Conservation (phyloP, 1,140 invertebrate species). For the Drosophila ohnishii region DNA sequence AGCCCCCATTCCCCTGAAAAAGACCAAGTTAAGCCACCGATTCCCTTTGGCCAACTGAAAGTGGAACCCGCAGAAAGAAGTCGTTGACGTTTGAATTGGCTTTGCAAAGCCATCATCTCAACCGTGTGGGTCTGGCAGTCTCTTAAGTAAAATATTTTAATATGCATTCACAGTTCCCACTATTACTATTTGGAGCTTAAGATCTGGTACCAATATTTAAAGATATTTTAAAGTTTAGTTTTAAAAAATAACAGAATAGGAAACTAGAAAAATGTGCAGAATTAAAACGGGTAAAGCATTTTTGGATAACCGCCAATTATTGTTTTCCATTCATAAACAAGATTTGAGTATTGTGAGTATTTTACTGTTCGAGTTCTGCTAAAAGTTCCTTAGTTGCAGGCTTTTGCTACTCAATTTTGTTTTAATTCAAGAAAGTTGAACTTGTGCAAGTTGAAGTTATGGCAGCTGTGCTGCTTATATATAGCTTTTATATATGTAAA, state of each 20-base stretch:
- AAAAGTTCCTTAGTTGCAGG: slow-evolving; percentile 2
- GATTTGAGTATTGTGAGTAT: background rate
- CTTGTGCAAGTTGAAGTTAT: slow-evolving; percentile 19
- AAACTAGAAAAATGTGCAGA: background rate
- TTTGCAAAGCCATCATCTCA: slow-evolving; percentile 56
- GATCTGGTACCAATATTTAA: background rate
- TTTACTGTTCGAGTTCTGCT: background rate
- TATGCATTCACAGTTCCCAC: background rate
- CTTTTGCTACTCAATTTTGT: slow-evolving; percentile 11
- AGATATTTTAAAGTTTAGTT: background rate
- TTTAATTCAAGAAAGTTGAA: slow-evolving; percentile 12
- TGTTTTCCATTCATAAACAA: slow-evolving; percentile 2
- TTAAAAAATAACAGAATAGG: no score
- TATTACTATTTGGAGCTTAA: no score
- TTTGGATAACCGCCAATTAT: slow-evolving; percentile 12
- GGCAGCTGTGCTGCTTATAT: slow-evolving; percentile 14
- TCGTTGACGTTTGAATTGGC: slow-evolving; percentile 75
- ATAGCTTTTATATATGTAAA: background rate
- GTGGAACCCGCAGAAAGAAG: slow-evolving; percentile 68
- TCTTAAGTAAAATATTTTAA: slow-evolving; percentile 1
- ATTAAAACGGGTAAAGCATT: background rate
- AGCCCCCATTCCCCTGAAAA: slow-evolving; percentile 1
- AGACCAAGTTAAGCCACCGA: slow-evolving; percentile 1
- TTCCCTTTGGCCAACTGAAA: slow-evolving; percentile 44
- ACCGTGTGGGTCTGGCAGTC: slow-evolving; percentile 18